Base-by-base conservation (phyloP, 53 echinoderm and acorn worm species). In the Hippasteria phrygiana region DNA sequence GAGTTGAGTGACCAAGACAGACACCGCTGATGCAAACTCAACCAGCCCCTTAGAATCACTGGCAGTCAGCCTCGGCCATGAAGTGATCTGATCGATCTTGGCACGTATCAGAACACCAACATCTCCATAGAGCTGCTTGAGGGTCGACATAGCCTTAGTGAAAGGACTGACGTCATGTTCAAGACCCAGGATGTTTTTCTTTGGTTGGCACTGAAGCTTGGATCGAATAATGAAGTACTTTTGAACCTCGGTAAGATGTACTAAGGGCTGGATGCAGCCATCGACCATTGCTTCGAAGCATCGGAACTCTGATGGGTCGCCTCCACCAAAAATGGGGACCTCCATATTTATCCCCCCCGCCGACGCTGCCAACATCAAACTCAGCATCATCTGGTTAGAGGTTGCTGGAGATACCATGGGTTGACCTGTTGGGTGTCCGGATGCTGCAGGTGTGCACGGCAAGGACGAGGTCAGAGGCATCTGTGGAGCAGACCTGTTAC, bases 341-440 rank as follows among this genome's bases (percentile, higher is more conserved):
- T 51, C 34, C 34, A 67, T 67, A 33, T 77, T 50, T 11, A 51
- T 50, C 20, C 74, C 43, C 24, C 74, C 27, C 5, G 74, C 74
- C n/a, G 74, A 41, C 43, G 74, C 74, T 11, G 42, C 74, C 47
- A 74, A 29, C 77, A 77, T 77, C 3, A 54, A 77, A 17, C 77
- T 77, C 3, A 77, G 77, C 77, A 77, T 77, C 77, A 77, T 77
- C 31, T 77, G 77, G 47, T 51, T 77, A n/a, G n/a, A n/a, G n/a
- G n/a, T n/a, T n/a, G n/a, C n/a, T n/a, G n/a, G n/a, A n/a, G n/a
- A n/a, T n/a, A n/a, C n/a, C n/a, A n/a, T n/a, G n/a, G n/a, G n/a
- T n/a, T n/a, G n/a, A n/a, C n/a, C n/a, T n/a, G n/a, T n/a, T n/a
- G n/a, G n/a, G n/a, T n/a, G n/a, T n/a, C n/a, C n/a, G n/a, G n/a